These are phyloP conservation scores for Ridgeia piscesae DNA, from an alignment of 1,140 invertebrate genomes.

Conservation along the genomic window DNA sequence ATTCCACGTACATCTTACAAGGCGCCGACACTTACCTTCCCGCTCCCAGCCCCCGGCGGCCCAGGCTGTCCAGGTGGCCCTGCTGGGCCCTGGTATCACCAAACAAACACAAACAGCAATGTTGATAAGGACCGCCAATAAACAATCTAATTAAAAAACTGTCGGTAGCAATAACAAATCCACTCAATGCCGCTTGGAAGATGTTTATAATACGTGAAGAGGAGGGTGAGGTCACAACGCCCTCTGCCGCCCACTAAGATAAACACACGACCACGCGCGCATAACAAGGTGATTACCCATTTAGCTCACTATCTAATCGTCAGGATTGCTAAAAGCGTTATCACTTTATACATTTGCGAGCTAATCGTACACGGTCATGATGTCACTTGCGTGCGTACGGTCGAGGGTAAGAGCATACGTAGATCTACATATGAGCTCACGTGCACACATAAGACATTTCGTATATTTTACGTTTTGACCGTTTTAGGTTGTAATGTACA, in stretches of 20 bases:
- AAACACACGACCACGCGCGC: neutral
- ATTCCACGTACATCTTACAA: neutral
- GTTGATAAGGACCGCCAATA: neutral
- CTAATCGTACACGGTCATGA: too few species aligned
- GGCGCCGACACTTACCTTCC: neutral
- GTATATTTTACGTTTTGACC: neutral
- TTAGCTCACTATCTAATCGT: too few species aligned
- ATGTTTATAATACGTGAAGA: neutral
- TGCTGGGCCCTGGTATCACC: neutral
- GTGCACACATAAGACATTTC: neutral
- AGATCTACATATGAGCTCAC: too few species aligned
- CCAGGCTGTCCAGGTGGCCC: neutral
- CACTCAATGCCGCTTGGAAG: neutral
- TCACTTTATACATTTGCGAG: too few species aligned
- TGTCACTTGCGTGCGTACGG: neutral
- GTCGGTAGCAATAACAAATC: neutral
- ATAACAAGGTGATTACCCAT: neutral
- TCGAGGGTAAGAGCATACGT: neutral
- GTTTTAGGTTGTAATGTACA: neutral
- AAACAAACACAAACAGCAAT: neutral
- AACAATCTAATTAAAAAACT: neutral
- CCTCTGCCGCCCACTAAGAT: neutral
- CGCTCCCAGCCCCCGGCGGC: too few species aligned
- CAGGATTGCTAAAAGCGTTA: too few species aligned
- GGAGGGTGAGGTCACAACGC: neutral